Percentiles rank a stretch among this genome's conserved stretches.
phyloP scores from a whole-genome alignment of 2,113 vertebrate species.

The Lepus timidus region DNA sequence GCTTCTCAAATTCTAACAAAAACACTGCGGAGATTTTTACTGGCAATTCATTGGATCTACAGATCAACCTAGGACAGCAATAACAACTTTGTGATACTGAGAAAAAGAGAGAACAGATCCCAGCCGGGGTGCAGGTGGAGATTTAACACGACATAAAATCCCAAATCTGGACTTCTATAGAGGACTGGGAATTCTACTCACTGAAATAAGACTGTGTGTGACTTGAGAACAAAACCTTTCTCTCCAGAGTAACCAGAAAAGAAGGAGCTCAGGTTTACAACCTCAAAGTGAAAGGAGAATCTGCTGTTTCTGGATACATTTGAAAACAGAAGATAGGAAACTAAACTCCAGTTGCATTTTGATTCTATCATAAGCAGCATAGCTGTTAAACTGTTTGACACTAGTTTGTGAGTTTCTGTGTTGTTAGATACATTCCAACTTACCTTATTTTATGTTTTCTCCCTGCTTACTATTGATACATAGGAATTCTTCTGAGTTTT shows the following conservation, averaged over 20 bases:
- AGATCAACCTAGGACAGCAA: neutral
- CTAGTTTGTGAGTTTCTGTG: neutral
- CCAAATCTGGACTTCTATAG: neutral
- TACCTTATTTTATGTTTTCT: neutral
- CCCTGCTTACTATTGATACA: neutral
- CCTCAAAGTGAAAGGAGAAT: neutral
- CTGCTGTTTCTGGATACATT: neutral
- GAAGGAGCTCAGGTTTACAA: neutral
- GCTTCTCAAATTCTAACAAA: neutral
- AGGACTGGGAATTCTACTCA: neutral
- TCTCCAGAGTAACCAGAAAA: conserved; percentile 2
- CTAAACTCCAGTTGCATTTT: neutral
- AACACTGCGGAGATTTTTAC: neutral
- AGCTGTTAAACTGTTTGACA: neutral
- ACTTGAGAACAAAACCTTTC: neutral
- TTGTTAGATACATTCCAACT: neutral
- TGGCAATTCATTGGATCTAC: neutral
- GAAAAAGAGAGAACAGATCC: neutral
- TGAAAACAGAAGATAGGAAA: neutral
- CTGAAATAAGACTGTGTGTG: conserved; percentile 13
- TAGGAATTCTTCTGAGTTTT: neutral
- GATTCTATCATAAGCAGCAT: neutral
- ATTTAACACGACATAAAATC: conserved; percentile 37
- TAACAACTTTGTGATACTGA: neutral
- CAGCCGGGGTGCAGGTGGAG: neutral